phyloP scores from a whole-genome alignment of 2,888 invertebrate genomes.

The Sphaeridia pumilis region DNA sequence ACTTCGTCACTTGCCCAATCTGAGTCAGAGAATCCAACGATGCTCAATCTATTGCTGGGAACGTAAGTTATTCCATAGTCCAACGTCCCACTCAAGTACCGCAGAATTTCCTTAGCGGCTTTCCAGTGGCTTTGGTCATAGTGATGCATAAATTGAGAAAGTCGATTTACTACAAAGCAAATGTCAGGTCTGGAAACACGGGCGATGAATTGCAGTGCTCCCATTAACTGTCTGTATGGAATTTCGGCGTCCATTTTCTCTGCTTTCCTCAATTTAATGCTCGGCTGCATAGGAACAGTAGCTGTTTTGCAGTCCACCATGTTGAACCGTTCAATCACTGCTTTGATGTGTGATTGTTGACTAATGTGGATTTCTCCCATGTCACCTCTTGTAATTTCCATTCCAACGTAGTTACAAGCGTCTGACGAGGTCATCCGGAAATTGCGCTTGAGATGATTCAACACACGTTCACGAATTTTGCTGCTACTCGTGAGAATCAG shows the following conservation, averaged over 20 bases:
- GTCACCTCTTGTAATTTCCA: neutral
- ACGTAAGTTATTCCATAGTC: neutral
- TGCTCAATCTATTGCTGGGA: neutral
- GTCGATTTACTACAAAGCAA: conserved; percentile 18
- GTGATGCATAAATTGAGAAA: conserved; percentile 23
- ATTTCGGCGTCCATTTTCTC: neutral
- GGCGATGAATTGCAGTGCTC: conserved; percentile 22
- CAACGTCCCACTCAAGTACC: conserved; percentile 20
- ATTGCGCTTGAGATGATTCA: neutral
- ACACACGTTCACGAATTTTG: neutral
- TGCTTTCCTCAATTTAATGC: neutral
- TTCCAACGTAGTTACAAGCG: conserved; percentile 1
- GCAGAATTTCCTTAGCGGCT: conserved; percentile 23
- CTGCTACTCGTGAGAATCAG: neutral
- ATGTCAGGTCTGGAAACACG: conserved; percentile 22
- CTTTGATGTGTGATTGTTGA: conserved; percentile 1
- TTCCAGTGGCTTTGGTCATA: conserved; percentile 22
- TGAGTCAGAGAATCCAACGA: conserved; percentile 24
- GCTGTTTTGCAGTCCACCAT: conserved; percentile 8
- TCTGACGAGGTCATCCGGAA: neutral
- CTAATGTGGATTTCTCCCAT: neutral
- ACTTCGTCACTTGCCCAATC: conserved; percentile 25
- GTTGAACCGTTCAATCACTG: conserved; percentile 2
- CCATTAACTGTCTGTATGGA: conserved; percentile 23
- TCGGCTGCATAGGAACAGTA: conserved; percentile 2